A percentile compares a stretch with the other conserved stretches of the same genome.
Evolutionary conservation across 2,113 vertebrate species (phyloP).

Genomic region (Monopterus albus): DNA sequence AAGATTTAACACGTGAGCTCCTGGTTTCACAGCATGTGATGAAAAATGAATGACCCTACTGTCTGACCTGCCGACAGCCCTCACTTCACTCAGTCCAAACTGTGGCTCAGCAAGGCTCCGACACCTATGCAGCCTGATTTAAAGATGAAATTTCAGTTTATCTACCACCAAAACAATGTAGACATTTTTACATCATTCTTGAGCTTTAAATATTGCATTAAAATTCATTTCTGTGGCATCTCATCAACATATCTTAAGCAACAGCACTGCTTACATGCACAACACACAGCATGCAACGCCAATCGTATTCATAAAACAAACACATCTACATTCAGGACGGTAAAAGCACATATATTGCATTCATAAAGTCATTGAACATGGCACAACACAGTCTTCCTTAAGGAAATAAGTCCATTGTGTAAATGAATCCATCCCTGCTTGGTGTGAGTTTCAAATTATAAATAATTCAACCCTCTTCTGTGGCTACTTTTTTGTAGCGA

Average conservation of each 20-base stretch:
- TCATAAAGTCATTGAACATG: slow-evolving; percentile 36
- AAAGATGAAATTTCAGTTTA: slow-evolving; percentile 44
- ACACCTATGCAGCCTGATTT: background rate
- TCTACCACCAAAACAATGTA: background rate
- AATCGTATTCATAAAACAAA: slow-evolving; percentile 13
- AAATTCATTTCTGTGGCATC: slow-evolving; percentile 19
- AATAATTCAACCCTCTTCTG: slow-evolving; percentile 64
- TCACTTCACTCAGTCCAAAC: slow-evolving; percentile 26
- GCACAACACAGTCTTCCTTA: slow-evolving; percentile 27
- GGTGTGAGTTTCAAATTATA: slow-evolving; percentile 51
- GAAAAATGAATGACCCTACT: slow-evolving; percentile 72
- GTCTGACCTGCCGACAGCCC: slow-evolving; percentile 43
- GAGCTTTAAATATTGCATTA: background rate
- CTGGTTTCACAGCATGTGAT: slow-evolving; percentile 52
- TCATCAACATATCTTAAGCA: background rate
- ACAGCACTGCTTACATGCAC: background rate
- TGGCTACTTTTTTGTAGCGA: background rate
- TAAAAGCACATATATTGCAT: slow-evolving; percentile 15
- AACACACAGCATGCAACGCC: background rate
- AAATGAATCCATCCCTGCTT: slow-evolving; percentile 33
- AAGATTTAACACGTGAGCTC: slow-evolving; percentile 70
- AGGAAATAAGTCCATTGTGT: slow-evolving; percentile 23
- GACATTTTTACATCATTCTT: background rate
- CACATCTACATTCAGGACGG: slow-evolving; percentile 17
- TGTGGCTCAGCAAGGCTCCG: slow-evolving; percentile 36